Evolutionary conservation across 2,888 invertebrate species (phyloP).

Genomic region (Melipona bicolor): DNA sequence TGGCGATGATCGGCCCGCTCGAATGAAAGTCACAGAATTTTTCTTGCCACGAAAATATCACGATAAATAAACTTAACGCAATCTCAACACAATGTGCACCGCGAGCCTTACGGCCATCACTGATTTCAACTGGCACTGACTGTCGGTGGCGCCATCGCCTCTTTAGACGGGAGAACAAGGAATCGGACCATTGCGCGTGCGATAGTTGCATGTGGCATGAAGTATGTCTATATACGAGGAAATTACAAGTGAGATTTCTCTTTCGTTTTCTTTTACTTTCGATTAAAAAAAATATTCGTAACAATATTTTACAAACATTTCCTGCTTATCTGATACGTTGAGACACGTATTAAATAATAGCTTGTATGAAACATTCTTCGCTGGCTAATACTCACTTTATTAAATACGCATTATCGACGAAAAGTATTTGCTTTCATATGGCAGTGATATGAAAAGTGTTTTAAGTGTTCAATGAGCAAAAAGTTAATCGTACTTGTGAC

Average conservation of each 20-base stretch:
- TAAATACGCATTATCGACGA: conserved; percentile 15
- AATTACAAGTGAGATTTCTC: not conserved
- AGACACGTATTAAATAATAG: conserved; percentile 13
- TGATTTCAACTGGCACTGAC: conserved; percentile 79
- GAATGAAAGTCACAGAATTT: conserved; percentile 8
- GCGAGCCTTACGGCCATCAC: conserved; percentile 78
- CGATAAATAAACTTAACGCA: conserved; percentile 71
- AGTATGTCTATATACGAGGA: not conserved
- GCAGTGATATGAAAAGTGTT: conserved; percentile 19
- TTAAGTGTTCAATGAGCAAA: conserved; percentile 3
- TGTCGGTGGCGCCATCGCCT: conserved; percentile 86
- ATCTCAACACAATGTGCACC: conserved; percentile 72
- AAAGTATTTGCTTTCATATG: not conserved
- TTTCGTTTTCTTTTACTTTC: not conserved
- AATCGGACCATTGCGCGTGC: conserved; percentile 61
- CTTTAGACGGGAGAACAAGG: conserved; percentile 64
- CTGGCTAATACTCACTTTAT: conserved; percentile 9
- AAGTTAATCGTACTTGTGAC: not conserved
- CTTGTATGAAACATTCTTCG: not conserved
- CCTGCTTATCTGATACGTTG: not conserved
- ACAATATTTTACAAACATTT: conserved; percentile 13
- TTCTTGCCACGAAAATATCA: conserved; percentile 43
- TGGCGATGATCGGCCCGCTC: not conserved
- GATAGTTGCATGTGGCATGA: conserved; percentile 9
- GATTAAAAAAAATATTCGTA: conserved; percentile 17